Conservation (phyloP, 2,888 invertebrate species). For the Andricus quercusramuli region DNA sequence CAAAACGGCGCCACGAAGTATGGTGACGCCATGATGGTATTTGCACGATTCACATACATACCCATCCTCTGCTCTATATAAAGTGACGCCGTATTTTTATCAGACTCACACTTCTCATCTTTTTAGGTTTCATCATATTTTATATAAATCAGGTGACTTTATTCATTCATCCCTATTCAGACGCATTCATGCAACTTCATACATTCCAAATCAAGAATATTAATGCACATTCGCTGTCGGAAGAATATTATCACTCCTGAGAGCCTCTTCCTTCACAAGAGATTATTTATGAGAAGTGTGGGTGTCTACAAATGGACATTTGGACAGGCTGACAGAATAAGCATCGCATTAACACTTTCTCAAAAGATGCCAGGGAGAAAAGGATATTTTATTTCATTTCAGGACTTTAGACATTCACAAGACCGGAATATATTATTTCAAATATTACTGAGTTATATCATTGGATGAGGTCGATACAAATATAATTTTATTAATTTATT, state of each 20-base stretch:
- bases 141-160: neutral
- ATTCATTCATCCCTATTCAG: slow-evolving; percentile 2
- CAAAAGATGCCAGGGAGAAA: neutral
- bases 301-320: slow-evolving; percentile 1
- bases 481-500: no score
- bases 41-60: neutral
- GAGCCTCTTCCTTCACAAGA: neutral
- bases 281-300: slow-evolving; percentile 17
- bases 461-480: no score
- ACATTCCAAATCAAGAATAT: neutral
- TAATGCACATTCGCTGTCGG: neutral
- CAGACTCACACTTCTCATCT: neutral
- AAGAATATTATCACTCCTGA: slow-evolving; percentile 8
- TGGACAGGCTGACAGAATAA: neutral
- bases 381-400: neutral
- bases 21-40: neutral
- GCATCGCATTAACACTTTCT: neutral
- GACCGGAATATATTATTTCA: no score
- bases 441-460: no score
- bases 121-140: neutral
- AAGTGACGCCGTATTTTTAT: neutral
- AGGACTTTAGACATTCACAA: neutral
- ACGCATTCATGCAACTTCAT: neutral
- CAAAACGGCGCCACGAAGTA: slow-evolving; percentile 6
- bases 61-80: neutral